Evolutionary conservation across 1,140 invertebrate genomes (phyloP).

Genomic region (Nylanderia fulva): DNA sequence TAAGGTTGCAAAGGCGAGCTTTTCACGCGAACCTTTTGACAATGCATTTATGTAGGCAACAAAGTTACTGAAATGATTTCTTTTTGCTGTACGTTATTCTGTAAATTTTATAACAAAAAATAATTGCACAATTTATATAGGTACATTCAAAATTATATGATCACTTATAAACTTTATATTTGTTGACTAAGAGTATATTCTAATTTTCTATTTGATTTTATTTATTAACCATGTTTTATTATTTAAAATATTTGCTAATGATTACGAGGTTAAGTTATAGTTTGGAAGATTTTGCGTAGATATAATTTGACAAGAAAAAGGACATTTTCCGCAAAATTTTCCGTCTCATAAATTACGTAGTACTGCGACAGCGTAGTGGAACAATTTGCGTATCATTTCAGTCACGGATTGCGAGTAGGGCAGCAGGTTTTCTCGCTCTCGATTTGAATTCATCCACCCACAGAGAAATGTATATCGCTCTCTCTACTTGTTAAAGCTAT

Average conservation of each 20-base stretch:
- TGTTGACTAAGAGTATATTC: not conserved
- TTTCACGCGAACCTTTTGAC: not conserved
- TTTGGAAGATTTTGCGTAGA: slow-evolving; percentile 23
- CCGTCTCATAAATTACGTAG: slow-evolving; percentile 4
- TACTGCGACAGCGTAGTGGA: not conserved
- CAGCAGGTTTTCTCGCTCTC: not conserved
- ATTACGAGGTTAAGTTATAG: not conserved
- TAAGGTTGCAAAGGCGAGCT: slow-evolving; percentile 9
- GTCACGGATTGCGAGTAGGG: slow-evolving; percentile 1
- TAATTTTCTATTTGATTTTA: not conserved
- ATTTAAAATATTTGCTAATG: not conserved
- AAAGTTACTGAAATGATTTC: not conserved
- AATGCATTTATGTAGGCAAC: too few species aligned
- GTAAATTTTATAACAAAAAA: not conserved
- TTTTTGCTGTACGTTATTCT: not conserved
- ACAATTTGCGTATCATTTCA: slow-evolving; percentile 42
- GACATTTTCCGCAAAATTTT: slow-evolving; percentile 18
- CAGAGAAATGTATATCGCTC: not conserved
- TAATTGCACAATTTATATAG: not conserved
- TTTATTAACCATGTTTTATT: not conserved
- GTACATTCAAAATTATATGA: not conserved
- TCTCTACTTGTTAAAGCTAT: not conserved
- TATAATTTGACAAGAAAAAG: not conserved
- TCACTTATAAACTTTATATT: not conserved
- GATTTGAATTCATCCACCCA: not conserved